Conservation (phyloP, 2,113 vertebrate genomes). For the Pomatorhinus ruficollis region DNA sequence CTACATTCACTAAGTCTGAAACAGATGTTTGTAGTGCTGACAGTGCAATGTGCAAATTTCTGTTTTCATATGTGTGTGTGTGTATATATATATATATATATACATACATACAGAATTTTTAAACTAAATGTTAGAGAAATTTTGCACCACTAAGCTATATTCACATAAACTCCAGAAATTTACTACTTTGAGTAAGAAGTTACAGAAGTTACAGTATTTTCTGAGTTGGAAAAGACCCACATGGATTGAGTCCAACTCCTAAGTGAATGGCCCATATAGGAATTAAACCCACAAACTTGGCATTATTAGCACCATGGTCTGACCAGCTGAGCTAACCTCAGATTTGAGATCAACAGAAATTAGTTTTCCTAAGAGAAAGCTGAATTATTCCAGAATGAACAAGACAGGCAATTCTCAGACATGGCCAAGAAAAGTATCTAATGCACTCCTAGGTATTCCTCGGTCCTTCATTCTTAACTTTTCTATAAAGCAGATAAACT, state of each 20-base stretch:
- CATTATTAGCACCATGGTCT: background rate
- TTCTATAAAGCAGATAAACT: background rate
- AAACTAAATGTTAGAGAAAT: background rate
- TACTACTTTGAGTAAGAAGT: background rate
- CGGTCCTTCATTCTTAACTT: background rate
- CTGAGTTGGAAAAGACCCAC: background rate
- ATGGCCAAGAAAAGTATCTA: background rate
- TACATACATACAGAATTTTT: background rate
- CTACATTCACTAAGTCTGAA: background rate
- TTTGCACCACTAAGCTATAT: background rate
- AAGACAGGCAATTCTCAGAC: background rate
- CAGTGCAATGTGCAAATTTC: background rate
- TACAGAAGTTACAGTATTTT: background rate
- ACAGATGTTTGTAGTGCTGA: background rate
- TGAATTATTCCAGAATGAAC: background rate
- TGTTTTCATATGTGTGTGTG: background rate
- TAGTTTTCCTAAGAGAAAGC: background rate
- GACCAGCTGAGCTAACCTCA: background rate
- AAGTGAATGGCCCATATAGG: background rate
- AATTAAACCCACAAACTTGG: background rate
- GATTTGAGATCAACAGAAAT: background rate
- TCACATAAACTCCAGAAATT: background rate
- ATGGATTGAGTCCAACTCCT: accelerated
- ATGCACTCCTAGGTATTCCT: background rate
- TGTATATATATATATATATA: background rate